These are phyloP conservation scores for Coreius guichenoti DNA, from an alignment of 2,797 vertebrate species.

Conservation along the genomic window DNA sequence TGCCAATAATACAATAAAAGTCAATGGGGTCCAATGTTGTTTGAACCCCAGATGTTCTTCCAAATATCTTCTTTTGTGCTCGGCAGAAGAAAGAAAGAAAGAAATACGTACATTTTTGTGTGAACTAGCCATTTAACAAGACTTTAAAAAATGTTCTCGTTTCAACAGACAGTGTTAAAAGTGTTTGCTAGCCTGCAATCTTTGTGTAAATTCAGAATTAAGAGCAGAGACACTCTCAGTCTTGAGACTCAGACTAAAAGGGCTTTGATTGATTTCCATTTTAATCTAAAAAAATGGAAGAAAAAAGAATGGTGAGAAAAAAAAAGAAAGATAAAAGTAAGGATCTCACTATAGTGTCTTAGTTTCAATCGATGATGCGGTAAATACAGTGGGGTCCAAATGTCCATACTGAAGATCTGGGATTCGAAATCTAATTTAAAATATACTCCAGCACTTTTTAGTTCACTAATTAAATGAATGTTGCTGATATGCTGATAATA, in stretches of 20 bases:
- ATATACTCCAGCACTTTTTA: neutral
- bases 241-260: neutral
- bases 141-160: neutral
- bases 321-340: slow-evolving; percentile 14
- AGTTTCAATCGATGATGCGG: neutral
- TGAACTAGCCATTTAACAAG: neutral
- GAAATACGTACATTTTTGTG: neutral
- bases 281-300: slow-evolving; percentile 5
- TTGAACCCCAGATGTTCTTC: neutral
- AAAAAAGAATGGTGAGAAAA: neutral
- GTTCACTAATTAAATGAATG: neutral
- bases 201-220: slow-evolving; percentile 27
- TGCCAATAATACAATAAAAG: neutral
- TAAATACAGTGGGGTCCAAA: neutral
- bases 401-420: neutral
- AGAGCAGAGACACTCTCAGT: neutral
- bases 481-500: neutral
- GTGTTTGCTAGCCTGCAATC: slow-evolving; percentile 19
- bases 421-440: neutral
- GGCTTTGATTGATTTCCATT: slow-evolving; percentile 40
- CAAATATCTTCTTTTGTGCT: neutral
- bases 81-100: neutral
- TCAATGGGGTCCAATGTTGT: neutral
- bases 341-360: neutral
- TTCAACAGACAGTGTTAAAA: neutral